Percentiles rank a stretch among this genome's conserved stretches.
These are phyloP conservation scores for Meteorus cinctellus DNA, from an alignment of 2,888 invertebrate species.

Conservation along the genomic window DNA sequence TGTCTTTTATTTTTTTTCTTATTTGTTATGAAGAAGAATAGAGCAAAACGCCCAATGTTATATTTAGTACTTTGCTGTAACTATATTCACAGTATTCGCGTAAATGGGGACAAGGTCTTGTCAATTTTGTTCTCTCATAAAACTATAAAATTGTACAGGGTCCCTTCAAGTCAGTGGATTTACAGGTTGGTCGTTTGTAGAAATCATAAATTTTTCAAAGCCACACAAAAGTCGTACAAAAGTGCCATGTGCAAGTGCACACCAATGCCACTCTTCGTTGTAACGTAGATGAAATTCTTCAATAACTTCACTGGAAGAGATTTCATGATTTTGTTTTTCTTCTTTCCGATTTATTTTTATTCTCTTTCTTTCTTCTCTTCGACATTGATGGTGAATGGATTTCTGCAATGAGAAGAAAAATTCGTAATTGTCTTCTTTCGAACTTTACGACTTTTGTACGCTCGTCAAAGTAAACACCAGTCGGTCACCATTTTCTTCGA, in stretches of 20 bases:
- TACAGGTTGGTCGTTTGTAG: slow-evolving; percentile 16
- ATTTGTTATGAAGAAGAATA: background rate
- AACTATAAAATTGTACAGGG: slow-evolving; percentile 15
- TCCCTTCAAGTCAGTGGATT: background rate
- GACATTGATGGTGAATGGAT: slow-evolving; percentile 39
- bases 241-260: background rate
- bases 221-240: background rate
- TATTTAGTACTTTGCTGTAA: background rate
- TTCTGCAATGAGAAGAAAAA: slow-evolving; percentile 43
- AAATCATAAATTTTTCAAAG: slow-evolving; percentile 16
- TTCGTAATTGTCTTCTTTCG: slow-evolving; percentile 50
- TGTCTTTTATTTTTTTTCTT: background rate
- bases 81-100: background rate
- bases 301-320: slow-evolving; percentile 13
- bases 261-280: slow-evolving; percentile 8
- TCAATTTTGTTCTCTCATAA: slow-evolving; percentile 30
- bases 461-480: slow-evolving; percentile 61
- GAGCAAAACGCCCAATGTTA: background rate
- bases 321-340: background rate
- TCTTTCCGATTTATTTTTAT: background rate
- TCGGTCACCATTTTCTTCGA: slow-evolving; percentile 29
- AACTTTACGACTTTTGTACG: slow-evolving; percentile 57
- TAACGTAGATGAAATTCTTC: slow-evolving; percentile 7
- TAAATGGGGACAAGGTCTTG: slow-evolving; percentile 37
- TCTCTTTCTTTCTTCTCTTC: slow-evolving; percentile 18